Conservation (phyloP, 2,113 vertebrate genomes). For the Baryphthengus martii region DNA sequence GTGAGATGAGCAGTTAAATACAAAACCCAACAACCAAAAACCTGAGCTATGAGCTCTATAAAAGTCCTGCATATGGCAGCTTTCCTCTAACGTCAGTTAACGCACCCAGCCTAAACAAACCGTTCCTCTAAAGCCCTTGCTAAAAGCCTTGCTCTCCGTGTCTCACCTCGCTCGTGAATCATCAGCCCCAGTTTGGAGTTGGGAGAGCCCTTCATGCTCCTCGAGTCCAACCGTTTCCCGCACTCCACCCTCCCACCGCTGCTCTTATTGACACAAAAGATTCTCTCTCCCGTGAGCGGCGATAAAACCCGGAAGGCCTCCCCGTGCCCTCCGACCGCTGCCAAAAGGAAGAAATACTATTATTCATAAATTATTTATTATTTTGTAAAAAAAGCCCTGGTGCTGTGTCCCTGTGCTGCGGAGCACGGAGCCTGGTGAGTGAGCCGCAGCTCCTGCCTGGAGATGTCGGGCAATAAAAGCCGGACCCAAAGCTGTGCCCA, state of each 20-base stretch:
- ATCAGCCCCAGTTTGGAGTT: background rate
- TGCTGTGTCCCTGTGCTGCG: fast-evolving
- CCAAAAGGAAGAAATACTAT: background rate
- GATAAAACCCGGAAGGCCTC: background rate
- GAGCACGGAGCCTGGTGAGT: background rate
- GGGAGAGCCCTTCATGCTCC: background rate
- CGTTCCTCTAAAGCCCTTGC: background rate
- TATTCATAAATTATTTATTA: too few relatives aligned
- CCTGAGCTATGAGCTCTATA: background rate
- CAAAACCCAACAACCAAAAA: background rate
- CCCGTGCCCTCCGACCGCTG: fast-evolving
- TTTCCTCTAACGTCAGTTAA: constrained; percentile 21
- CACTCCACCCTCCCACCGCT: background rate
- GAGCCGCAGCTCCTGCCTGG: background rate
- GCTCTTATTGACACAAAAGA: background rate
- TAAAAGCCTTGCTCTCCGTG: background rate
- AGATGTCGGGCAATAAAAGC: background rate
- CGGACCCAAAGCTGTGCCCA: background rate
- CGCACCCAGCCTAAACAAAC: background rate
- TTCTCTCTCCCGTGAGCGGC: background rate
- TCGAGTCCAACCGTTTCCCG: background rate
- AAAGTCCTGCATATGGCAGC: background rate
- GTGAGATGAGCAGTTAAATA: background rate
- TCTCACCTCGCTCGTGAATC: background rate
- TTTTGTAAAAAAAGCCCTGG: too few relatives aligned